These are phyloP conservation scores for Nothocercus julius DNA, from an alignment of 2,113 vertebrate species.

Conservation along the genomic window DNA sequence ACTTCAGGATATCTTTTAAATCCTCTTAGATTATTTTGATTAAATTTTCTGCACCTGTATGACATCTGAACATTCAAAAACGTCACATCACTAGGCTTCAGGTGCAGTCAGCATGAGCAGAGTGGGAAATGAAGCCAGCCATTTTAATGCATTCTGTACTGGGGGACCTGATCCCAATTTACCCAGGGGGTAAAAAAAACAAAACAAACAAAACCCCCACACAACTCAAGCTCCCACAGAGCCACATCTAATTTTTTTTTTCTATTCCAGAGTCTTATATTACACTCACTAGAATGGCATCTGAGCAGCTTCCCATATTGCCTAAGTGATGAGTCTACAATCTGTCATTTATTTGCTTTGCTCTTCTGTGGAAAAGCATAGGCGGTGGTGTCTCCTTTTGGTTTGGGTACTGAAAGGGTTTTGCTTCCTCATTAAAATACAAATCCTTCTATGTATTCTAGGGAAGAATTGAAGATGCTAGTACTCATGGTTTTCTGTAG, in stretches of 20 bases:
- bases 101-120: not conserved
- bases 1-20: not conserved
- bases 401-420: not conserved
- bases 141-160: not conserved
- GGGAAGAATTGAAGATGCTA: not conserved
- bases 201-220: too few species aligned
- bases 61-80: conserved; percentile 1
- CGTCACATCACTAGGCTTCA: not conserved
- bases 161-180: not conserved
- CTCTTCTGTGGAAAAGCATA: not conserved
- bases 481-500: not conserved
- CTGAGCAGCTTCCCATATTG: not conserved
- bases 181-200: not conserved
- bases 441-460: not conserved
- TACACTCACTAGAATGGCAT: not conserved
- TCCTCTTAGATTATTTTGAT: not conserved
- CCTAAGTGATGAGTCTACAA: not conserved
- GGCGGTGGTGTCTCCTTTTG: not conserved
- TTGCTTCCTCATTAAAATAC: not conserved
- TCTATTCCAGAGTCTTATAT: not conserved
- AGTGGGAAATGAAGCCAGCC: not conserved
- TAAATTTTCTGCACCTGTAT: not conserved
- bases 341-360: conserved; percentile 4
- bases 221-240: not conserved
- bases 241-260: not conserved